phyloP scores from a whole-genome alignment of 2,113 vertebrate genomes.

The Ictidomys tridecemlineatus region DNA sequence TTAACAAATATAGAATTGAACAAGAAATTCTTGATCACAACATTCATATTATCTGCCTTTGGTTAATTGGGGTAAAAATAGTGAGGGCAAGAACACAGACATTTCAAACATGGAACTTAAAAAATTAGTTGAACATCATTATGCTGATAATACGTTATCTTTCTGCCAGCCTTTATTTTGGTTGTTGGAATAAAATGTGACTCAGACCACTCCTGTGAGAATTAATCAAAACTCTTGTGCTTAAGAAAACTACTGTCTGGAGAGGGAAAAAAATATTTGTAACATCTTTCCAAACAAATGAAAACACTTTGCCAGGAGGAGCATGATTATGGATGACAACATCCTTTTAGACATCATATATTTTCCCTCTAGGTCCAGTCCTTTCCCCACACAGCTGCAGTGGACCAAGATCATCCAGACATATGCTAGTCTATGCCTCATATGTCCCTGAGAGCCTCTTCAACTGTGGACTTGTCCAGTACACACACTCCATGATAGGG shows the following conservation, averaged over 20 bases:
- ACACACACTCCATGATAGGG: accelerated
- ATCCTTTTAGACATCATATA: not conserved
- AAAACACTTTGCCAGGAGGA: not conserved
- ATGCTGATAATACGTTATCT: not conserved
- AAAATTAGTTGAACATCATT: not conserved
- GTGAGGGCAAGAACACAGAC: accelerated
- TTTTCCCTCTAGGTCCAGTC: accelerated
- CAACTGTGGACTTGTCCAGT: accelerated
- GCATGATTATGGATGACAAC: accelerated
- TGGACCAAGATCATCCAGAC: too few species aligned
- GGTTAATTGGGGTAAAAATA: not conserved
- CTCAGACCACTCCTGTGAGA: not conserved
- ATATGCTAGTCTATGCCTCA: accelerated
- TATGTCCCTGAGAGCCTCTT: accelerated
- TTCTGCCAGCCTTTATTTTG: not conserved
- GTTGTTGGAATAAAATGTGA: not conserved
- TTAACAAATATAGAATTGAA: not conserved
- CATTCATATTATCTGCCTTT: not conserved
- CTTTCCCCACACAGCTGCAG: not conserved
- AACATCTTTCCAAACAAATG: too few species aligned
- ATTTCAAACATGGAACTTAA: not conserved
- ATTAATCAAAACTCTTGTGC: not conserved
- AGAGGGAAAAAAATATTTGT: not conserved
- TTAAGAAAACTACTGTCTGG: not conserved
- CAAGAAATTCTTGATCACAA: not conserved